These are phyloP conservation scores for Halocynthia roretzi DNA, from an alignment of 23 tunicate species.

Conservation along the genomic window DNA sequence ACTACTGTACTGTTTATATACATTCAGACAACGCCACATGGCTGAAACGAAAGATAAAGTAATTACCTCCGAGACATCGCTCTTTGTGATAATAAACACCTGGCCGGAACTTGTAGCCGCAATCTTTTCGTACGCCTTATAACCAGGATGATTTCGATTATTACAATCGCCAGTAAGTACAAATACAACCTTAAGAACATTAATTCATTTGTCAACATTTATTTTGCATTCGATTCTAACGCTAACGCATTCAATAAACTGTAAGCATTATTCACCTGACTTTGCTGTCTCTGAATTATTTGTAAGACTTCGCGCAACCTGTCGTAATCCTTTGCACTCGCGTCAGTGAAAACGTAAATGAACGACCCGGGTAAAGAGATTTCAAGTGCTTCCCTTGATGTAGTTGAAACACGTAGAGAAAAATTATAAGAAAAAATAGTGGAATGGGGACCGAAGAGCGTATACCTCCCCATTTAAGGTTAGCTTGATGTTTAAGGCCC, in stretches of 20 bases:
- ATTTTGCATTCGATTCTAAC: neutral
- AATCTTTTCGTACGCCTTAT: conserved; percentile 96
- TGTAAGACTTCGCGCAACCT: conserved; percentile 78
- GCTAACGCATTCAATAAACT: neutral
- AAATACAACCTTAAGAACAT: conserved; percentile 75
- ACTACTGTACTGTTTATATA: too few species aligned
- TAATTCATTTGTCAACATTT: neutral
- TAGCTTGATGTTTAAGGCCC: too few species aligned
- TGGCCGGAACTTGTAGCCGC: conserved; percentile 97
- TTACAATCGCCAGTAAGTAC: conserved; percentile 99
- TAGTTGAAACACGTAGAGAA: neutral
- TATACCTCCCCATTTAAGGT: too few species aligned
- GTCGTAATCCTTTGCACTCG: conserved; percentile 89
- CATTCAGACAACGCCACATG: too few species aligned
- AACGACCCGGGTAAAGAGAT: conserved; percentile 92
- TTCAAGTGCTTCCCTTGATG: conserved; percentile 72
- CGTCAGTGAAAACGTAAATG: conserved; percentile 99
- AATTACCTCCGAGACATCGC: conserved; percentile 86
- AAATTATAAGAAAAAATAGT: too few species aligned
- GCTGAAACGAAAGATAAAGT: too few species aligned
- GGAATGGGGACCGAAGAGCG: too few species aligned
- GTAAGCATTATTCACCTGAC: conserved; percentile 63
- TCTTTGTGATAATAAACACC: conserved; percentile 85
- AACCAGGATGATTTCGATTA: conserved; percentile 73
- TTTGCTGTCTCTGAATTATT: conserved; percentile 91